Percentiles rank a stretch among this genome's conserved stretches.
Evolutionary conservation across 2,797 vertebrate genomes (phyloP).

Genomic region (Pangasius krempfi): DNA sequence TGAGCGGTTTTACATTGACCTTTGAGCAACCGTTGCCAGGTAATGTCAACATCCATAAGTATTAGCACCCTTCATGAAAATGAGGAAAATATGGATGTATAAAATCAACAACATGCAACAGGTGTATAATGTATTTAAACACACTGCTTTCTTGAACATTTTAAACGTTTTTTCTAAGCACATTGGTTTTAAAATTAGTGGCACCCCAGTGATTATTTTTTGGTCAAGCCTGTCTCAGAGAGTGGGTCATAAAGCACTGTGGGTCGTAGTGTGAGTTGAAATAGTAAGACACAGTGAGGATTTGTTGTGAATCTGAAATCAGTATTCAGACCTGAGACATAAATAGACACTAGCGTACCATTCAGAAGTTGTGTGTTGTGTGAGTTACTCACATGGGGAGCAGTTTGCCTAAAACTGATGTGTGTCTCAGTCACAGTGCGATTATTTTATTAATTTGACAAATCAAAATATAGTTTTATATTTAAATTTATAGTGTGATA

Average conservation of each 20-base stretch:
- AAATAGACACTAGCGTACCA: background rate
- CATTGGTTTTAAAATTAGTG: background rate
- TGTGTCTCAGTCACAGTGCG: too few relatives aligned
- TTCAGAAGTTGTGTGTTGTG: background rate
- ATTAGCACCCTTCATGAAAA: constrained; percentile 13
- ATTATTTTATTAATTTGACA: too few relatives aligned
- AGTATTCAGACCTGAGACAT: background rate
- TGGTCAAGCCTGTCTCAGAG: background rate
- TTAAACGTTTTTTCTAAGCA: background rate
- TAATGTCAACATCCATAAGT: constrained; percentile 2
- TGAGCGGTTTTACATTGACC: background rate
- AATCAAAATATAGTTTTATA: too few relatives aligned
- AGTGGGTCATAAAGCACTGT: too few relatives aligned
- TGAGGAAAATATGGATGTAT: background rate
- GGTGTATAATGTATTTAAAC: background rate
- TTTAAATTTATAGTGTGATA: too few relatives aligned
- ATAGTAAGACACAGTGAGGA: background rate
- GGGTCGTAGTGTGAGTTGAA: too few relatives aligned
- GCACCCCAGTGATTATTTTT: background rate
- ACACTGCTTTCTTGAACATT: too few relatives aligned
- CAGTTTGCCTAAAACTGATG: background rate
- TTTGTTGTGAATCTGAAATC: background rate
- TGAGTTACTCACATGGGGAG: background rate
- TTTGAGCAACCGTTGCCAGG: background rate
- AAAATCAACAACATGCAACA: background rate